phyloP scores from a whole-genome alignment of 2,113 vertebrate genomes.

The Callopanchax toddi region DNA sequence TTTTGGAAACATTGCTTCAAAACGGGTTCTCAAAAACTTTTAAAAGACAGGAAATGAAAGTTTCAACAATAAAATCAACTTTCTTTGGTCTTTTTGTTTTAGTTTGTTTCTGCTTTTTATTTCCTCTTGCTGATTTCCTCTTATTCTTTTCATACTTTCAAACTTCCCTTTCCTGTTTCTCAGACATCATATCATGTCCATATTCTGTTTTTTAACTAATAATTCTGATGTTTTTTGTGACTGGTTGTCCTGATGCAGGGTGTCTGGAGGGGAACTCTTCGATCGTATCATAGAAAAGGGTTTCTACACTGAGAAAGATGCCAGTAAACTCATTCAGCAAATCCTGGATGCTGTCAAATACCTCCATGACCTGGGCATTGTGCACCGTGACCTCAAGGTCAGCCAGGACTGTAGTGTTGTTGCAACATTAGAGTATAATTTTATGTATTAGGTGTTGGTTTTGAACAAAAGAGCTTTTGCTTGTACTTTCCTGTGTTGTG shows the following conservation, averaged over 20 bases:
- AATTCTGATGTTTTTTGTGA: background rate
- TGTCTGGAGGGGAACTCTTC: slow-evolving; percentile 95
- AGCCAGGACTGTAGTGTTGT: background rate
- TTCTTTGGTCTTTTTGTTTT: background rate
- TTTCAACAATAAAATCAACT: no score
- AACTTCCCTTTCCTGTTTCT: background rate
- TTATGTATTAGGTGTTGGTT: no score
- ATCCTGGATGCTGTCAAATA: slow-evolving; percentile 96
- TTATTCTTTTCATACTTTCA: background rate
- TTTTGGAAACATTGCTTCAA: background rate
- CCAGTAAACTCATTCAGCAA: slow-evolving; percentile 95
- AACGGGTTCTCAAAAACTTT: background rate
- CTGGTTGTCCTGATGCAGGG: slow-evolving; percentile 73
- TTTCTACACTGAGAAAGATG: slow-evolving; percentile 96
- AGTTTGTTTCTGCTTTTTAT: background rate
- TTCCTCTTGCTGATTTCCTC: slow-evolving; percentile 5
- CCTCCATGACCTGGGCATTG: slow-evolving; percentile 94
- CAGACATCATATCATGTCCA: background rate
- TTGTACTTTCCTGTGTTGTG: background rate
- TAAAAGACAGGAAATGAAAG: background rate
- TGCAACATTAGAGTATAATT: no score
- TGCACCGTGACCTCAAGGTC: slow-evolving; percentile 98
- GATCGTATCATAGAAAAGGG: slow-evolving; percentile 98
- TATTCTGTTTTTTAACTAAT: background rate
- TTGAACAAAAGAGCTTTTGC: background rate